phyloP scores from a whole-genome alignment of 2,797 vertebrate genomes.

The Platalea minor region DNA sequence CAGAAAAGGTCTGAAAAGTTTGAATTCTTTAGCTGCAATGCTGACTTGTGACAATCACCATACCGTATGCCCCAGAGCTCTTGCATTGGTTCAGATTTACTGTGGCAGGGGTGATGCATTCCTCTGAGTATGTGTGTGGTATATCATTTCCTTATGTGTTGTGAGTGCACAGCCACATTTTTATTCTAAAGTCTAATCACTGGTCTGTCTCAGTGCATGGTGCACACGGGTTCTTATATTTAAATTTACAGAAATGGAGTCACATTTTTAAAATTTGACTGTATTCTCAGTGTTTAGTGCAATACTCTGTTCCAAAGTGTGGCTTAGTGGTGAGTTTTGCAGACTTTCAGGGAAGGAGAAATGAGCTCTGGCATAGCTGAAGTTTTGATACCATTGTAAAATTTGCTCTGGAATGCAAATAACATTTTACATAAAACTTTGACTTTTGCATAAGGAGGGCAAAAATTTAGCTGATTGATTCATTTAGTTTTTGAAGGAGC shows the following conservation, averaged over 20 bases:
- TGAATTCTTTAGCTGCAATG: not conserved
- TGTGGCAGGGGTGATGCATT: not conserved
- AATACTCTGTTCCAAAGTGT: not conserved
- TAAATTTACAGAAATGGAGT: constrained; percentile 19
- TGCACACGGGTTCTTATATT: not conserved
- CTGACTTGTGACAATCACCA: not conserved
- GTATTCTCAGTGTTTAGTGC: not conserved
- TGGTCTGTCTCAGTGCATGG: not conserved
- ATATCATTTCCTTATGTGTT: not conserved
- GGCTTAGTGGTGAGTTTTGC: not conserved
- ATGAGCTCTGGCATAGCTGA: not conserved
- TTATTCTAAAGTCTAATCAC: not conserved
- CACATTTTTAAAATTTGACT: not conserved
- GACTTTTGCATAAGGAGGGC: not conserved
- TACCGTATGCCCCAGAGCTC: not conserved
- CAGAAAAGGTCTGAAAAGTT: not conserved
- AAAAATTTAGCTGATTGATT: not conserved
- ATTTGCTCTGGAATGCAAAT: not conserved
- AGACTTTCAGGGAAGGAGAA: not conserved
- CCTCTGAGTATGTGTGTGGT: not conserved
- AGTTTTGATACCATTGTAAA: constrained; percentile 27
- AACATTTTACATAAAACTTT: not conserved
- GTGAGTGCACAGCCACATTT: not conserved
- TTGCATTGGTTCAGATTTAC: not conserved
- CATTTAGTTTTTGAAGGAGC: not conserved